Conservation (phyloP, 2,888 invertebrate genomes). For the Chymomyza amoena region DNA sequence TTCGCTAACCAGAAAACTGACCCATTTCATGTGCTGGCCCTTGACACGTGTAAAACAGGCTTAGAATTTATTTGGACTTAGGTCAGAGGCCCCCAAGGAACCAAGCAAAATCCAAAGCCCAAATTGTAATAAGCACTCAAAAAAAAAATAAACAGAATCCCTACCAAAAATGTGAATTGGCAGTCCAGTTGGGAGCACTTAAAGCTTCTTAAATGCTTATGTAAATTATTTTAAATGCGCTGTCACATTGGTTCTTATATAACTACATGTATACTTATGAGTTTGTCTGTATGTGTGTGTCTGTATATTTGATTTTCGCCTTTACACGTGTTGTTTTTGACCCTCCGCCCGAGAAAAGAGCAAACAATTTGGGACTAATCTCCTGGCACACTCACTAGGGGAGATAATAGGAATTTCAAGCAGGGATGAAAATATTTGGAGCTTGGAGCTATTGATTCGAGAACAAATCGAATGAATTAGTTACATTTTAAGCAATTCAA, state of each 20-base stretch:
- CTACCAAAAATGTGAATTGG: conserved; percentile 16
- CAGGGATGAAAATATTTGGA: neutral
- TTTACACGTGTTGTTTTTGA: conserved; percentile 1
- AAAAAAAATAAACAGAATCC: conserved; percentile 28
- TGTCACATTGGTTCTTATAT: neutral
- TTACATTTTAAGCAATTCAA: too few species aligned
- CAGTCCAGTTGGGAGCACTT: conserved; percentile 19
- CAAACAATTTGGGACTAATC: conserved; percentile 27
- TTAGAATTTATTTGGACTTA: neutral
- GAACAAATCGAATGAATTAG: too few species aligned
- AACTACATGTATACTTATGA: neutral
- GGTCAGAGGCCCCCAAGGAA: neutral
- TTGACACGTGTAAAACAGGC: neutral
- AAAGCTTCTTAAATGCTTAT: conserved; percentile 56
- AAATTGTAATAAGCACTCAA: conserved; percentile 20
- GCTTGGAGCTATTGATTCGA: neutral
- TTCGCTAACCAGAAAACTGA: neutral
- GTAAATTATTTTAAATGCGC: conserved; percentile 55
- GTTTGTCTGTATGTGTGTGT: too few species aligned
- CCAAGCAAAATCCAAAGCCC: neutral
- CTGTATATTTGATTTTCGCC: neutral
- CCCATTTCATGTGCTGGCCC: neutral
- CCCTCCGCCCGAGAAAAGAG: neutral
- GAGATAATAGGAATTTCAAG: neutral
- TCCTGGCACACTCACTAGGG: neutral